A percentile compares a stretch with the other conserved stretches of the same genome.
These are phyloP conservation scores for Coilia nasus DNA, from an alignment of 2,797 vertebrate genomes.

Conservation along the genomic window DNA sequence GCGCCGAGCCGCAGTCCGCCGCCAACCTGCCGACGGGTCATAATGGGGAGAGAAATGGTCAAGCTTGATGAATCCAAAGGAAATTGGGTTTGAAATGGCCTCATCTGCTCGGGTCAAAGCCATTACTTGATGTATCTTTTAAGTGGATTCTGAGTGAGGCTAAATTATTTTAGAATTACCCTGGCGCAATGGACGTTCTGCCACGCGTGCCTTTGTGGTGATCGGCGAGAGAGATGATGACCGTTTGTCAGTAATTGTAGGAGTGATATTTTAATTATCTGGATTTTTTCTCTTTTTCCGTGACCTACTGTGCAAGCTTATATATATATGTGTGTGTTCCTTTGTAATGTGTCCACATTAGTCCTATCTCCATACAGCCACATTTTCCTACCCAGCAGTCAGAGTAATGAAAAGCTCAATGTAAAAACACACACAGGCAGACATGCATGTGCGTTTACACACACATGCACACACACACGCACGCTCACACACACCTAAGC, in stretches of 20 bases:
- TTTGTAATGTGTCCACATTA: neutral
- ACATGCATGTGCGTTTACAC: neutral
- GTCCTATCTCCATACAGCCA: conserved; percentile 12
- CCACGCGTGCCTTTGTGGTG: conserved; percentile 51
- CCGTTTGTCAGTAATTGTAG: conserved; percentile 70
- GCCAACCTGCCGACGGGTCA: conserved; percentile 55
- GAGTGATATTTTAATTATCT: conserved; percentile 70
- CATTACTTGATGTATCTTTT: conserved; percentile 69
- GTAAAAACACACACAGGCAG: neutral
- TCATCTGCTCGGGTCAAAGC: conserved; percentile 68
- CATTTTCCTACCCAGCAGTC: conserved; percentile 9
- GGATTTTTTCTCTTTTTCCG: conserved; percentile 45
- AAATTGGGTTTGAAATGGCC: conserved; percentile 61
- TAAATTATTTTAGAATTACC: conserved; percentile 75
- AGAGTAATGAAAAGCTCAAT: conserved; percentile 15
- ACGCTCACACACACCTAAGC: conserved; percentile 3
- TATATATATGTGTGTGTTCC: conserved; percentile 5
- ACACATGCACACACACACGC: neutral
- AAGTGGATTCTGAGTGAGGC: conserved; percentile 66
- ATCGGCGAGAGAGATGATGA: conserved; percentile 61
- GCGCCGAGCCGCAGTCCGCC: conserved; percentile 43
- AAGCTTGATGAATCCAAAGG: conserved; percentile 64
- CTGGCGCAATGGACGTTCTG: conserved; percentile 59
- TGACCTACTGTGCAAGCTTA: conserved; percentile 16
- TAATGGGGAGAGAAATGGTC: conserved; percentile 61